Percentiles rank a stretch among this genome's conserved stretches.
Conservation (phyloP, 2,888 invertebrate genomes). For the Agrypnus murinus region DNA sequence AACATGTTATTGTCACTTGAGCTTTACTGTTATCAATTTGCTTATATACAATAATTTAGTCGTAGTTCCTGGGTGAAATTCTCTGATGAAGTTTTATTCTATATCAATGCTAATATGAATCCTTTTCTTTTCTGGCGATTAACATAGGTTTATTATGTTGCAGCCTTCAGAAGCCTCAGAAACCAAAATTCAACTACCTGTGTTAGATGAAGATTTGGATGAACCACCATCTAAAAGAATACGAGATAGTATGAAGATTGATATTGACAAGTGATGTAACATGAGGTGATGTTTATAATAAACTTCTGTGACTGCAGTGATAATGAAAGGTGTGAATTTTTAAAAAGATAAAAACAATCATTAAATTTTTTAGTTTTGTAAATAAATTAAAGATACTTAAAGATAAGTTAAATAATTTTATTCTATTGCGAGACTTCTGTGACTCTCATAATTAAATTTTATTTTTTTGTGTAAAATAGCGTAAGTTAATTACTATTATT, state of each 20-base stretch:
- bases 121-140: too few relatives aligned
- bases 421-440: conserved; percentile 5
- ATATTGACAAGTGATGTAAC: conserved; percentile 63
- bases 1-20: too few relatives aligned
- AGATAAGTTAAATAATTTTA: background rate
- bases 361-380: conserved; percentile 22
- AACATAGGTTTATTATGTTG: too few relatives aligned
- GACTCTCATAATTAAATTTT: background rate
- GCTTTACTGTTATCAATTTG: too few relatives aligned
- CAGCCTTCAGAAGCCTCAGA: conserved; percentile 88
- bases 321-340: background rate
- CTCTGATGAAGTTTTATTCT: too few relatives aligned
- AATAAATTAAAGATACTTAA: background rate
- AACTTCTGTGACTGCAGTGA: conserved; percentile 19
- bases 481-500: background rate
- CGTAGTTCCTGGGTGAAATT: too few relatives aligned
- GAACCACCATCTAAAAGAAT: conserved; percentile 70
- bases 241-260: conserved; percentile 67
- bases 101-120: too few relatives aligned
- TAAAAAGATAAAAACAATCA: conserved; percentile 17
- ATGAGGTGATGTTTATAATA: background rate
- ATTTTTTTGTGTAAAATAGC: background rate
- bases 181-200: conserved; percentile 84
- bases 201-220: conserved; percentile 75
- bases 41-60: too few relatives aligned